A percentile compares a stretch with the other conserved stretches of the same genome.
Conservation (phyloP, 2,113 vertebrate genomes). For the Galemys pyrenaicus region DNA sequence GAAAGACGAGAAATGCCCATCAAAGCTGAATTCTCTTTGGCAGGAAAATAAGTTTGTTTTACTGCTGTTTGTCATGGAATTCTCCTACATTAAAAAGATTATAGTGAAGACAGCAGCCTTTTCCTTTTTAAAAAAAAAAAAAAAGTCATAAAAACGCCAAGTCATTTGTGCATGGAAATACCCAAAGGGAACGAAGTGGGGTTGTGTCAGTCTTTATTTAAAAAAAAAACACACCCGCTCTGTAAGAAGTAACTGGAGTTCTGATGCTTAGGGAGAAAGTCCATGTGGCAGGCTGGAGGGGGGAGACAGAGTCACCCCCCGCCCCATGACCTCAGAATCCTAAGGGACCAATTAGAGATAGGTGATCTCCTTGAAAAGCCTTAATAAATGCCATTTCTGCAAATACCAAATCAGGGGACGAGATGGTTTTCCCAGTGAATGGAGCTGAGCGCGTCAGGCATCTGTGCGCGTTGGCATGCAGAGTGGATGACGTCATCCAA, state of each 20-base stretch:
- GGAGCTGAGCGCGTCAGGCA: constrained; percentile 71
- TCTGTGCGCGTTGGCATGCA: constrained; percentile 77
- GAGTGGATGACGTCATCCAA: constrained; percentile 85
- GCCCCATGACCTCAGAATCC: neutral
- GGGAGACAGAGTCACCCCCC: neutral
- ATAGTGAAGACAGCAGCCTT: neutral
- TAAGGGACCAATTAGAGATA: neutral
- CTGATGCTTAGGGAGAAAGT: neutral
- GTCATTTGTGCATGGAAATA: neutral
- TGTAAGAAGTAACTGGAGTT: neutral
- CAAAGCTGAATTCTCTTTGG: neutral
- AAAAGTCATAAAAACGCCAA: constrained; percentile 31
- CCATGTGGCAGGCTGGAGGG: neutral
- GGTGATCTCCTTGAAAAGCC: neutral
- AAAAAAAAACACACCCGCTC: neutral
- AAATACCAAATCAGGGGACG: constrained; percentile 69
- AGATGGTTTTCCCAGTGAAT: constrained; percentile 74
- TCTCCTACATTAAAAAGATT: constrained; percentile 11
- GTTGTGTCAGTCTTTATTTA: neutral
- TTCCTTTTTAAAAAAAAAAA: neutral
- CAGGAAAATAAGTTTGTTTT: neutral
- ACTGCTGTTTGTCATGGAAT: constrained; percentile 18
- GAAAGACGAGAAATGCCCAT: neutral
- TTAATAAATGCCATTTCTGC: constrained; percentile 72
- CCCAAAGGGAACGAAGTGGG: neutral